A percentile compares a stretch with the other conserved stretches of the same genome.
phyloP scores from a whole-genome alignment of 2,113 vertebrate species.

The Aspiorhynchus laticeps region DNA sequence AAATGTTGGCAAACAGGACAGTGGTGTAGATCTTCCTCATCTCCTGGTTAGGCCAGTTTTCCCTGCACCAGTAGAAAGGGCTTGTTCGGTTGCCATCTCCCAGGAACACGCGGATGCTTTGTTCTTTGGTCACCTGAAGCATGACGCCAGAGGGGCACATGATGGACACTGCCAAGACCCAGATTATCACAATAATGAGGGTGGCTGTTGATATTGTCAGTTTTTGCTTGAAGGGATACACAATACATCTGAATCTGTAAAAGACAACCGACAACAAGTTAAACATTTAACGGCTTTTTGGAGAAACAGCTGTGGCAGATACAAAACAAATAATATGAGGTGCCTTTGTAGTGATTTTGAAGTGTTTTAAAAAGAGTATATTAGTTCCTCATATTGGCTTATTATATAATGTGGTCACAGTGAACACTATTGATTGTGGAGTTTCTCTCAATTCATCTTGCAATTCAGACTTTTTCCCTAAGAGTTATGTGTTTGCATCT shows the following conservation, averaged over 20 bases:
- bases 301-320: neutral
- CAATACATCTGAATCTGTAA: conserved; percentile 85
- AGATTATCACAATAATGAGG: conserved; percentile 81
- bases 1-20: conserved; percentile 89
- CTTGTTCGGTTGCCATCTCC: conserved; percentile 76
- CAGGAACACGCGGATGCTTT: conserved; percentile 78
- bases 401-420: neutral
- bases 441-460: too few relatives aligned
- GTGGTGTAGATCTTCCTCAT: conserved; percentile 93
- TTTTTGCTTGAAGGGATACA: conserved; percentile 91
- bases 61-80: conserved; percentile 88
- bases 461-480: too few relatives aligned
- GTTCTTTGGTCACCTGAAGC: conserved; percentile 86
- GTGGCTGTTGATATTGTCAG: conserved; percentile 78
- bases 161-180: conserved; percentile 86
- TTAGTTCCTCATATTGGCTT: neutral
- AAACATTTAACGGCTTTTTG: neutral
- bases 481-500: too few relatives aligned
- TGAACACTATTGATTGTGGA: neutral
- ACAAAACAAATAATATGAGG: neutral
- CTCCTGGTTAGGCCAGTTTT: conserved; percentile 86
- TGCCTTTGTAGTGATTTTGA: neutral
- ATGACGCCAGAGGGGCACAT: conserved; percentile 91
- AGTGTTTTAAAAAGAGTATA: neutral
- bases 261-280: neutral